A percentile compares a stretch with the other conserved stretches of the same genome.
These are phyloP conservation scores for Seriola quinqueradiata DNA, from an alignment of 2,113 vertebrate species.

Conservation along the genomic window DNA sequence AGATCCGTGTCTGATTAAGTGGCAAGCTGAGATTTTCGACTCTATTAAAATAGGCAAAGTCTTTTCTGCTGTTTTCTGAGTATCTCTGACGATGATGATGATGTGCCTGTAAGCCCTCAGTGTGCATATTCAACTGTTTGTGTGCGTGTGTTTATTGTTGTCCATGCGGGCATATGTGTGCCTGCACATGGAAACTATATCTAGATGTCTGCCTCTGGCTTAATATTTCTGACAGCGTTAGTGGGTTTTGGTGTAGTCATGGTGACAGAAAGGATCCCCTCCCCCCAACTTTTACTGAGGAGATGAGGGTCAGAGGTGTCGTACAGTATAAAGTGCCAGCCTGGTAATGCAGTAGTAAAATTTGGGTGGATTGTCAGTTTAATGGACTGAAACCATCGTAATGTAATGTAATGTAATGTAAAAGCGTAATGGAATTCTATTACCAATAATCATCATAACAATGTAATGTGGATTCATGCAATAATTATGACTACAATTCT, in stretches of 20 bases:
- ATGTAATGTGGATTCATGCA: not conserved
- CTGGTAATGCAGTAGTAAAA: not conserved
- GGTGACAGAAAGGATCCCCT: slow-evolving; percentile 11
- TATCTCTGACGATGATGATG: not conserved
- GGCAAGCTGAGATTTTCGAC: slow-evolving; percentile 42
- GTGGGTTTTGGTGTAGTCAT: slow-evolving; percentile 35
- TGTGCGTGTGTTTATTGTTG: slow-evolving; percentile 18
- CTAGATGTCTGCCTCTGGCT: slow-evolving; percentile 33
- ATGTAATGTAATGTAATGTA: not conserved
- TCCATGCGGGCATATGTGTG: not conserved
- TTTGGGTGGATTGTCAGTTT: not conserved
- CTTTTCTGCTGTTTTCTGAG: slow-evolving; percentile 25
- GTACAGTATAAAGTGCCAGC: not conserved
- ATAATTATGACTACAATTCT: not conserved
- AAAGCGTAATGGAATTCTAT: not conserved
- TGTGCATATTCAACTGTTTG: not conserved
- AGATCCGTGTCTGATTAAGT: slow-evolving; percentile 39
- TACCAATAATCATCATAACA: not conserved
- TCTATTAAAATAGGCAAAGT: slow-evolving; percentile 46
- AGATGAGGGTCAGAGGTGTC: not conserved
- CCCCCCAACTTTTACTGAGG: not conserved
- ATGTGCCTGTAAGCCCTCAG: not conserved
- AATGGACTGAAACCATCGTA: slow-evolving; percentile 1
- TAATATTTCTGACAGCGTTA: slow-evolving; percentile 33
- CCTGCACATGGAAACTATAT: not conserved